Evolutionary conservation across 2,888 invertebrate species (phyloP).

Genomic region (Spilosoma lubricipeda): DNA sequence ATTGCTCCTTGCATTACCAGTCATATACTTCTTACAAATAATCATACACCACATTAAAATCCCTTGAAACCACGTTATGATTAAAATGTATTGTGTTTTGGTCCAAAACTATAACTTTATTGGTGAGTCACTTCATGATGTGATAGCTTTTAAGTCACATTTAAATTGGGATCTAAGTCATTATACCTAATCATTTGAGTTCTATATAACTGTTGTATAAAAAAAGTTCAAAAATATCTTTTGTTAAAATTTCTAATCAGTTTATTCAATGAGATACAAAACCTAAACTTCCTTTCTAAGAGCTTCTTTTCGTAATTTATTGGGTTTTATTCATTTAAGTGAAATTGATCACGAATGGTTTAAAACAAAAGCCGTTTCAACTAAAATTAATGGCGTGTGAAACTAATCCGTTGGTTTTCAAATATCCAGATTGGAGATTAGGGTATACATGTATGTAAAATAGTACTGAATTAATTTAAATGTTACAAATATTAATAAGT

Average conservation of each 20-base stretch:
- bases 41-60: background rate
- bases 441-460: background rate
- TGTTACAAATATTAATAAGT: background rate
- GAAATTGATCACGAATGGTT: background rate
- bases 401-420: background rate
- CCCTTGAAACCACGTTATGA: too few species aligned
- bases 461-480: background rate
- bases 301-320: background rate
- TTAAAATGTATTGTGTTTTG: too few species aligned
- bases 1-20: too few species aligned
- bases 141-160: slow-evolving; percentile 65
- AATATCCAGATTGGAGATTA: background rate
- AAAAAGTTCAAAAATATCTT: background rate
- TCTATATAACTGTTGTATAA: background rate
- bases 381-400: background rate
- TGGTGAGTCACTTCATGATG: slow-evolving; percentile 26
- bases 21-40: background rate
- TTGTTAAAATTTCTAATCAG: background rate
- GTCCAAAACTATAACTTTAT: too few species aligned
- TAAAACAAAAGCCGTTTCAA: background rate
- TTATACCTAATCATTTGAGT: background rate
- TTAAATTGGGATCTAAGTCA: slow-evolving; percentile 63
- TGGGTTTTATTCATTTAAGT: background rate
- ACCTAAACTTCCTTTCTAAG: background rate
- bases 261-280: background rate